Conservation (phyloP, 1,140 invertebrate genomes). For the Seison nebaliae region DNA sequence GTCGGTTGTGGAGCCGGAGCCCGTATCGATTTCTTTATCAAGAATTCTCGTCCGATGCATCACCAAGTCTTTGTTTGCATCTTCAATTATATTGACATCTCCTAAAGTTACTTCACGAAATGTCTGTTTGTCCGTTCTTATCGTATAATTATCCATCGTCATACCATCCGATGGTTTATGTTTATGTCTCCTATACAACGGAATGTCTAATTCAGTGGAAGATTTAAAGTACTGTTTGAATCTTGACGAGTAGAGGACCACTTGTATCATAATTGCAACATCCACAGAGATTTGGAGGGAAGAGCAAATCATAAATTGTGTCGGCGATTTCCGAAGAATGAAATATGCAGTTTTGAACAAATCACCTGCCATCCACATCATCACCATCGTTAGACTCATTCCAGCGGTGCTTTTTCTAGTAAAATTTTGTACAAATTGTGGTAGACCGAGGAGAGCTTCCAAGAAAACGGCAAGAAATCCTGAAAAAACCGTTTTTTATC, state of each 20-base stretch:
- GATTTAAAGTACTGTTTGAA: too few species aligned
- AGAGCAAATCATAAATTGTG: slow-evolving; percentile 84
- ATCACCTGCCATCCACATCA: slow-evolving; percentile 74
- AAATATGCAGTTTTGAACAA: slow-evolving; percentile 91
- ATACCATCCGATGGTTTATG: too few species aligned
- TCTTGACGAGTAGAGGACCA: slow-evolving; percentile 36
- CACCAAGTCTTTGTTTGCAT: too few species aligned
- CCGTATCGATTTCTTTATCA: too few species aligned
- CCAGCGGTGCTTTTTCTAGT: slow-evolving; percentile 66
- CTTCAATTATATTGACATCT: too few species aligned
- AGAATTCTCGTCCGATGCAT: too few species aligned
- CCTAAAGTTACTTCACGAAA: too few species aligned
- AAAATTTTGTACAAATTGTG: slow-evolving; percentile 65
- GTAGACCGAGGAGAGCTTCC: slow-evolving; percentile 76
- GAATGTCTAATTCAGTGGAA: too few species aligned
- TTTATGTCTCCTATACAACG: too few species aligned
- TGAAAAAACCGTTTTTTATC: slow-evolving; percentile 54
- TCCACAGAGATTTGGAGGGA: slow-evolving; percentile 58
- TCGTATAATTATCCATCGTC: too few species aligned
- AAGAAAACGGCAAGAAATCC: slow-evolving; percentile 77
- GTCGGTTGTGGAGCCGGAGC: too few species aligned
- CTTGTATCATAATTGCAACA: slow-evolving; percentile 50
- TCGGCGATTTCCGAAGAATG: slow-evolving; percentile 52
- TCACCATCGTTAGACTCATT: slow-evolving; percentile 56
- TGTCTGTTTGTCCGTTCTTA: too few species aligned